Evolutionary conservation across 1,140 invertebrate genomes (phyloP).

Genomic region (Brachionus sp.): DNA sequence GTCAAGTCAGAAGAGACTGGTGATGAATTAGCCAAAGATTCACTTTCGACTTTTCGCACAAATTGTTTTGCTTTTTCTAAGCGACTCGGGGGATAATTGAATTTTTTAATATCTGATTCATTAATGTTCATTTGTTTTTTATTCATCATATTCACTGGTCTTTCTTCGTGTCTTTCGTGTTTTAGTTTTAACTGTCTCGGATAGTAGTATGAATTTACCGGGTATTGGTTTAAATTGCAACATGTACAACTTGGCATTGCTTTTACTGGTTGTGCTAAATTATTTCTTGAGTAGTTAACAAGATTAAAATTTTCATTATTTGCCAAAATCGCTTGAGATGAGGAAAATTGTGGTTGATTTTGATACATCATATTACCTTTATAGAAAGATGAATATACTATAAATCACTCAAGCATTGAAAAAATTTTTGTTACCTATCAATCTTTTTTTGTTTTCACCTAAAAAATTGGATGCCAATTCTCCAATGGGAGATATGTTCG

Average conservation of each 20-base stretch:
- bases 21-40: background rate
- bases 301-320: conserved; percentile 39
- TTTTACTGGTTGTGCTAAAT: background rate
- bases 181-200: background rate
- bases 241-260: conserved; percentile 6
- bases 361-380: conserved; percentile 34
- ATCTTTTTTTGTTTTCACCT: conserved; percentile 34
- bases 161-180: background rate
- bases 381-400: conserved; percentile 2
- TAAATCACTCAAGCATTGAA: background rate
- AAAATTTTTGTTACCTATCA: conserved; percentile 7
- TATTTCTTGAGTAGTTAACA: background rate
- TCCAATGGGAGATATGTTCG: background rate
- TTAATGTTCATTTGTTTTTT: background rate
- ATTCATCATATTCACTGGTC: background rate
- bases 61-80: conserved; percentile 29
- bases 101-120: background rate
- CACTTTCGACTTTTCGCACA: background rate
- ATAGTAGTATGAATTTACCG: background rate
- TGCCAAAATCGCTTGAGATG: background rate
- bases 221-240: background rate
- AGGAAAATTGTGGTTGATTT: background rate
- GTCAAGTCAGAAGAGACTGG: background rate
- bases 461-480: background rate
- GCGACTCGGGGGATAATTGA: background rate